These are phyloP conservation scores for Philhelius pedissequus DNA, from an alignment of 2,888 invertebrate species.

Conservation along the genomic window DNA sequence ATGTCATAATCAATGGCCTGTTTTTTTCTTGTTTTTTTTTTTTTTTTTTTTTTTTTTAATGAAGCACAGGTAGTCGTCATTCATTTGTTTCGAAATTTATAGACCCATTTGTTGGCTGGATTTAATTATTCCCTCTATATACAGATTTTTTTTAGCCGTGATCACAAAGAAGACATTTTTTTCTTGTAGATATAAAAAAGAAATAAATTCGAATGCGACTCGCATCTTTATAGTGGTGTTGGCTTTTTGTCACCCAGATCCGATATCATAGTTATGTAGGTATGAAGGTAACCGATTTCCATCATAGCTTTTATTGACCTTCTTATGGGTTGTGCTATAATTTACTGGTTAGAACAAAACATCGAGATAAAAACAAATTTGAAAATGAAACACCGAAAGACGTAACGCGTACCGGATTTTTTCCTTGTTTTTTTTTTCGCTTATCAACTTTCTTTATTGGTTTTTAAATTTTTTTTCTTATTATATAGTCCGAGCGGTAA, in stretches of 20 bases:
- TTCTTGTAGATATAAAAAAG: slow-evolving; percentile 18
- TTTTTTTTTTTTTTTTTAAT: slow-evolving; percentile 7
- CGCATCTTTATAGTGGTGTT: slow-evolving; percentile 62
- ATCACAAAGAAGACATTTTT: slow-evolving; percentile 9
- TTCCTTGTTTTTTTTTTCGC: background rate
- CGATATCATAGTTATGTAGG: slow-evolving; percentile 15
- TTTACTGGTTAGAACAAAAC: slow-evolving; percentile 48
- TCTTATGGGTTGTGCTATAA: slow-evolving; percentile 40
- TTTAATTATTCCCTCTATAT: slow-evolving; percentile 6
- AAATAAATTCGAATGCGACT: slow-evolving; percentile 49
- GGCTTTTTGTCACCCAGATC: slow-evolving; percentile 56
- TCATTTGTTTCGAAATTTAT: slow-evolving; percentile 44
- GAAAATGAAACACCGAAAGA: background rate
- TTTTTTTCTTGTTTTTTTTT: background rate
- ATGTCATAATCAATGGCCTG: slow-evolving; percentile 55
- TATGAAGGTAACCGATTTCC: slow-evolving; percentile 13
- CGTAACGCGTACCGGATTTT: background rate
- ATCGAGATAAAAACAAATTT: slow-evolving; percentile 40
- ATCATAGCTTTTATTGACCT: slow-evolving; percentile 46
- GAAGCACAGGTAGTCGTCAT: slow-evolving; percentile 18
- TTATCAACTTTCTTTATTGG: background rate
- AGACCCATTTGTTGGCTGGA: slow-evolving; percentile 21
- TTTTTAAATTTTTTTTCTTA: background rate
- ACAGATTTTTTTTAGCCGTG: background rate
- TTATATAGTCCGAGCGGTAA: background rate